phyloP scores from a whole-genome alignment of 1,140 invertebrate species.

The Ectropis grisescens region DNA sequence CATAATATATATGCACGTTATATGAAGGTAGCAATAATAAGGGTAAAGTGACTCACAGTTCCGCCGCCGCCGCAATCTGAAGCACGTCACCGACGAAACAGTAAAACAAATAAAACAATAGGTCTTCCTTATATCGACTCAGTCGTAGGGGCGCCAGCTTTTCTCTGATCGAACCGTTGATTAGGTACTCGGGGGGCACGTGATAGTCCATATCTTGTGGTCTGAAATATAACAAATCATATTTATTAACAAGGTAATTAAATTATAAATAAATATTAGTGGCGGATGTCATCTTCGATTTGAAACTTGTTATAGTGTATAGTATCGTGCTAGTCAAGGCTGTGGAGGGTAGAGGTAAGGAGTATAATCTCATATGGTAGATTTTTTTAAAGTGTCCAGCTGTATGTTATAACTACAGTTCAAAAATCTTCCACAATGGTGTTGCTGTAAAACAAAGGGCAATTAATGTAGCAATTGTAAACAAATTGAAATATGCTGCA shows the following conservation, averaged over 20 bases:
- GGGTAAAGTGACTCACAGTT: conserved; percentile 86
- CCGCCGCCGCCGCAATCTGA: conserved; percentile 95
- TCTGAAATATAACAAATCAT: conserved; percentile 63
- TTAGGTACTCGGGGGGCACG: conserved; percentile 98
- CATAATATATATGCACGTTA: too few relatives aligned
- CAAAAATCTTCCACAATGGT: too few relatives aligned
- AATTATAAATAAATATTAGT: conserved; percentile 2
- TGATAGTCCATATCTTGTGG: conserved; percentile 99
- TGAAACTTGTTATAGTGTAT: too few relatives aligned
- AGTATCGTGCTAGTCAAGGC: too few relatives aligned
- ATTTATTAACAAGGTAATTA: not conserved
- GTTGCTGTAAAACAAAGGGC: too few relatives aligned
- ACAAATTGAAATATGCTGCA: too few relatives aligned
- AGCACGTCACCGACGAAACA: conserved; percentile 98
- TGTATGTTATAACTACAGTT: too few relatives aligned
- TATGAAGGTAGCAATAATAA: too few relatives aligned
- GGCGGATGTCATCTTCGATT: not conserved
- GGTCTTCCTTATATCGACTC: conserved; percentile 97
- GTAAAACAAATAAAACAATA: conserved; percentile 99
- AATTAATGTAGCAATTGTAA: too few relatives aligned
- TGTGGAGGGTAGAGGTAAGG: too few relatives aligned
- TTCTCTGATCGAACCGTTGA: conserved; percentile 92
- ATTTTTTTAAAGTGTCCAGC: too few relatives aligned
- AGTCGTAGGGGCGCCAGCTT: conserved; percentile 96
- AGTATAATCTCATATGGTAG: too few relatives aligned